Percentiles rank a stretch among this genome's conserved stretches.
These are phyloP conservation scores for Callospermophilus lateralis DNA, from an alignment of 2,113 vertebrate genomes.

Conservation along the genomic window DNA sequence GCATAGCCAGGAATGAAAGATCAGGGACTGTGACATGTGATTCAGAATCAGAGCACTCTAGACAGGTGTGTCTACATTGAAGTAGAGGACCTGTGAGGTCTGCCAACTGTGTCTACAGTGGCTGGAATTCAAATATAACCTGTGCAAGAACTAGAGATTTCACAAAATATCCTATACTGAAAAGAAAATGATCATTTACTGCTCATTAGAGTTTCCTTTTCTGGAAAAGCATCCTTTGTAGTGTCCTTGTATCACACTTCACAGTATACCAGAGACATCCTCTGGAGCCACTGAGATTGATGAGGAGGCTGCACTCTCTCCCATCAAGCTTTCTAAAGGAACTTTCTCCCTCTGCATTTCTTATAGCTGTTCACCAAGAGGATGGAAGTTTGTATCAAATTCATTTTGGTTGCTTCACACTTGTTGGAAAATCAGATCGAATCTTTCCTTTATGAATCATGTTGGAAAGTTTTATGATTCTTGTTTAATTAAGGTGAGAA, in stretches of 20 bases:
- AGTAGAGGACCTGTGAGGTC: neutral
- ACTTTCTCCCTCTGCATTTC: neutral
- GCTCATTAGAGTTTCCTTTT: conserved; percentile 1
- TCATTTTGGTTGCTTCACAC: neutral
- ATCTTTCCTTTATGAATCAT: neutral
- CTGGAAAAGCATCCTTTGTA: neutral
- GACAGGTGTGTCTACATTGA: rapidly evolving
- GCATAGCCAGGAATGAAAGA: neutral
- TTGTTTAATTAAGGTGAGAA: conserved; percentile 40
- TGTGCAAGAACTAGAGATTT: neutral
- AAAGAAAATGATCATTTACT: neutral
- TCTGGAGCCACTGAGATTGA: neutral
- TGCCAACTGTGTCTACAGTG: neutral
- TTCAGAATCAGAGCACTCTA: neutral
- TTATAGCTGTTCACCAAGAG: neutral
- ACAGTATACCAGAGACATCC: neutral
- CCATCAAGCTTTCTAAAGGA: neutral
- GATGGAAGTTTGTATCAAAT: neutral
- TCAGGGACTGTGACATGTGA: rapidly evolving
- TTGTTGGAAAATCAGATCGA: conserved; percentile 3
- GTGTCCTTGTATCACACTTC: neutral
- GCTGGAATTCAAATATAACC: neutral
- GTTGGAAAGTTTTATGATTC: neutral
- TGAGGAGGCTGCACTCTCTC: neutral
- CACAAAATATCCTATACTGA: neutral